Evolutionary conservation across 2,113 vertebrate genomes (phyloP).

Genomic region (Callipepla californica): DNA sequence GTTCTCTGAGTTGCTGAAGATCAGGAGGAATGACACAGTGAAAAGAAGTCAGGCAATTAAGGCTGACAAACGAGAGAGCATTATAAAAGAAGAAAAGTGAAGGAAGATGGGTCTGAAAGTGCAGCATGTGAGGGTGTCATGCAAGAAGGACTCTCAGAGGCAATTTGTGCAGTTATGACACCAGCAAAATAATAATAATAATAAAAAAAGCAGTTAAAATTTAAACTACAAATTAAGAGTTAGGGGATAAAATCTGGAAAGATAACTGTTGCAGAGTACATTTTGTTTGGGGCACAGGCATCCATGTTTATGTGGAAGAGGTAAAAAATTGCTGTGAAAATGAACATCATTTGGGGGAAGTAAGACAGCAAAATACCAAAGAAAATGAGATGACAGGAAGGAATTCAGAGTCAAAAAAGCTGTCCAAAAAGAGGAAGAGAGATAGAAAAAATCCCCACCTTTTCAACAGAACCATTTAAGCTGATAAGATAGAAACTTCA

Average conservation of each 20-base stretch:
- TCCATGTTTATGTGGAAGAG: background rate
- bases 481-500: constrained; percentile 15
- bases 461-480: background rate
- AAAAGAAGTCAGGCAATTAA: background rate
- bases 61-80: background rate
- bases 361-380: constrained; percentile 43
- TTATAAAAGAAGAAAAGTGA: background rate
- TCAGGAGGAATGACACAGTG: background rate
- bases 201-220: fast-evolving
- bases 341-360: constrained; percentile 1
- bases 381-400: constrained; percentile 22
- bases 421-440: background rate
- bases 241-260: background rate
- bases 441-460: background rate
- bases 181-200: background rate
- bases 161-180: background rate
- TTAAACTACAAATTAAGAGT: background rate
- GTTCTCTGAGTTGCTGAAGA: background rate
- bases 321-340: constrained; percentile 25
- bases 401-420: constrained; percentile 14
- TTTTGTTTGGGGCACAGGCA: background rate
- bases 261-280: background rate
- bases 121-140: background rate
- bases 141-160: background rate
- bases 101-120: background rate